phyloP scores from a whole-genome alignment of 2,888 invertebrate species.

The Microchrysa polita region DNA sequence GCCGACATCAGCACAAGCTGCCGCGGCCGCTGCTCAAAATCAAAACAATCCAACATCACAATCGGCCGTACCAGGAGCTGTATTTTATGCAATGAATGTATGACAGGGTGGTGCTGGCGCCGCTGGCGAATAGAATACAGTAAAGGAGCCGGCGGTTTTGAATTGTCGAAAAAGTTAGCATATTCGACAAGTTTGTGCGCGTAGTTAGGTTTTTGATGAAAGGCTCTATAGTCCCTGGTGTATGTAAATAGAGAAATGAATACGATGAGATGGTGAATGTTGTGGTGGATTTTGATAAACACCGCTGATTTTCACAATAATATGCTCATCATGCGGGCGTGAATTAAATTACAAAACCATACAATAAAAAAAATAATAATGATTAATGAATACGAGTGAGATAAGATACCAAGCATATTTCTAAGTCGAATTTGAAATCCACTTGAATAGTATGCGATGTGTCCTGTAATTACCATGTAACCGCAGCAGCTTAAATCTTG shows the following conservation, averaged over 20 bases:
- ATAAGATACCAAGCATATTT: conserved; percentile 26
- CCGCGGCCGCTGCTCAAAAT: conserved; percentile 60
- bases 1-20: conserved; percentile 66
- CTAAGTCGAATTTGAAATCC: conserved; percentile 35
- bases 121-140: conserved; percentile 67
- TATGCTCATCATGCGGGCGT: background rate
- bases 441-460: conserved; percentile 29
- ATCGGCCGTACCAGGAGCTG: conserved; percentile 63
- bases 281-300: too few species aligned
- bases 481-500: conserved; percentile 16
- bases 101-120: too few species aligned
- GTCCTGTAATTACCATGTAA: conserved; percentile 39
- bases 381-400: conserved; percentile 49
- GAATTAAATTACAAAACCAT: background rate
- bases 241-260: conserved; percentile 33
- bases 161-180: background rate
- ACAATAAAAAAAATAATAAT: conserved; percentile 3
- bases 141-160: conserved; percentile 16
- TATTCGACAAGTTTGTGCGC: background rate
- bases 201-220: background rate
- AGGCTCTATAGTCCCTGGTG: too few species aligned
- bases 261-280: too few species aligned
- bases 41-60: conserved; percentile 59
- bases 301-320: background rate
- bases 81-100: conserved; percentile 89